Base-by-base conservation (phyloP, 2,797 vertebrate species). In the Chelon auratus region DNA sequence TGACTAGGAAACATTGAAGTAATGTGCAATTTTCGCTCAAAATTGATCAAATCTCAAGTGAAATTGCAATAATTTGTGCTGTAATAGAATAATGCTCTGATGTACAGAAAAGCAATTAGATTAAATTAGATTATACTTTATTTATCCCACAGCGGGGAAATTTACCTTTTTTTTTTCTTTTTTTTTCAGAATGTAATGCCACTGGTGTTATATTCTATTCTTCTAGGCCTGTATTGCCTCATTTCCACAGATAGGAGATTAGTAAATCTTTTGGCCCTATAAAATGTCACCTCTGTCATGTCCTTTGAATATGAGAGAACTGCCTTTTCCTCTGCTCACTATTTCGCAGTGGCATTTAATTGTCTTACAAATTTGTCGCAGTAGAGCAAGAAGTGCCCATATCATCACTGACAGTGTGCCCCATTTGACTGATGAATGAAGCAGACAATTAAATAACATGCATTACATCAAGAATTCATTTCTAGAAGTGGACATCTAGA, bases 261-360 rank as follows among this genome's bases (percentile, higher is more conserved):
- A 66, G 33, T 60, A 18, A 47, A 77, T 82, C 58, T 50, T 20
- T 57, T 56, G 62, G 39, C 33, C 47, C 26, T 20, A 42, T 26
- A 66, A 63, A 78, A 66, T 74, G 65, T 55, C 72, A 80, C 26
- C 58, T 58, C 30, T 55, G 53, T 77, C 55, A 55, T 9, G n/a
- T 59, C 43, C 9, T 62, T 56, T 72, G 40, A 55, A 62, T 45
- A 39, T 62, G 22, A 53, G 8, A 47, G n/a, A 61, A 47, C 55
- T 14, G 13, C 20, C 33, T 73, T 52, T 53, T 40, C 33, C 22
- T 20, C 9, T 5, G 24, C 12, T 24, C 40, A 50, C 37, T 33
- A n/a, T 54, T 69, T 43, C 37, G 0, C 56, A 22, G 14, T 75
- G 57, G 22, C 54, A 68, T 75, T 71, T 59, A 66, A 63, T 39